Conservation (phyloP, 1,140 invertebrate species). For the Onthophagus taurus region DNA sequence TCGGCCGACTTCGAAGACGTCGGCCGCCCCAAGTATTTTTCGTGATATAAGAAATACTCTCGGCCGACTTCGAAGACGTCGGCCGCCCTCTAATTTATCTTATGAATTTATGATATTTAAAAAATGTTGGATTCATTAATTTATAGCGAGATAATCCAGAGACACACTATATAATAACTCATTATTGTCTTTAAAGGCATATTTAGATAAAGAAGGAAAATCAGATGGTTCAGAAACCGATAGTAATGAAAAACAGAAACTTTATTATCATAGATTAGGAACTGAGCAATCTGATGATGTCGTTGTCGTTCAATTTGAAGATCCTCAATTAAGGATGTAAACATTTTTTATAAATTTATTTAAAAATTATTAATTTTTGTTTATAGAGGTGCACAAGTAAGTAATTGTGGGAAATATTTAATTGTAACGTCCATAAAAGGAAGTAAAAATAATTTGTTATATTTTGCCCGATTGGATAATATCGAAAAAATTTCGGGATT, state of each 20-base stretch:
- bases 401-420: slow-evolving; percentile 84
- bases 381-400: slow-evolving; percentile 66
- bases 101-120: too few species aligned
- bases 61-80: too few species aligned
- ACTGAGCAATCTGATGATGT: slow-evolving; percentile 87
- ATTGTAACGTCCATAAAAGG: slow-evolving; percentile 69
- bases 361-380: too few species aligned
- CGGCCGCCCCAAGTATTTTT: too few species aligned
- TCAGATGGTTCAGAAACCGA: slow-evolving; percentile 86
- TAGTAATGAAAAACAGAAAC: slow-evolving; percentile 79
- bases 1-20: too few species aligned
- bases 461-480: slow-evolving; percentile 64
- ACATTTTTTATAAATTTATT: too few species aligned
- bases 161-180: too few species aligned
- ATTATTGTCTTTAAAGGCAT: too few species aligned
- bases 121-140: too few species aligned
- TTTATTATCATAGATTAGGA: slow-evolving; percentile 86
- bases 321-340: slow-evolving; percentile 89
- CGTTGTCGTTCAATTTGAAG: slow-evolving; percentile 82
- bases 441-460: slow-evolving; percentile 82
- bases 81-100: too few species aligned
- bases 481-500: slow-evolving; percentile 50
- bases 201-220: slow-evolving; percentile 68
- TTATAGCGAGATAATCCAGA: too few species aligned
- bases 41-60: too few species aligned